Base-by-base conservation (phyloP, 1,140 invertebrate species). In the Pseudomyrmex flavicornis region DNA sequence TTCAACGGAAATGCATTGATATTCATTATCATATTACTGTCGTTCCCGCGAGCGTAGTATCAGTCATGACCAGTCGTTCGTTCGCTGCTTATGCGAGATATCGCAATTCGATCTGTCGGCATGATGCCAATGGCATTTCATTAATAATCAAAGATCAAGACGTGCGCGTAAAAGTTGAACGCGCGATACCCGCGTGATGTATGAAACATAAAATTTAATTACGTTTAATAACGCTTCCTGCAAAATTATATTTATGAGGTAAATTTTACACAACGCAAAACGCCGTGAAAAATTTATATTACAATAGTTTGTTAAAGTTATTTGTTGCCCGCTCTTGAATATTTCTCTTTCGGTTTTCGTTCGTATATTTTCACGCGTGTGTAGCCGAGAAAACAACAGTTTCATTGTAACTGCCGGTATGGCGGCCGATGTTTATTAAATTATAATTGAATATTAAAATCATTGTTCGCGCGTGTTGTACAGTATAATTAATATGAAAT, bases 11-110 rank as follows among this genome's bases (percentile, higher is more conserved):
- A 50, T 52, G 48, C 56, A 12, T 35, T 22, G n/a, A 77, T 86
- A 72, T 86, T 35, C 48, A 77, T 61, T 63, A 63, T 66, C 58
- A 86, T 54, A 84, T 88, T 87, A 84, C 56, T 56, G 54, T 65
- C n/a, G n/a, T 59, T 52, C 8, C 17, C 12, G 44, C 10, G 20
- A 54, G 35, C 44, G 50, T 73, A 61, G 44, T 65, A 68, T 48
- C 50, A 62, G 44, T 62, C 22, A 63, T 48, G 46, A n/a, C 10
- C 22, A 59, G n/a, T 26, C 63, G 12, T 58, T 26, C 63, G 12
- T 58, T 26, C 4, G n/a, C 56, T 50, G 79, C 2, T 70, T 59
- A 46, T 35, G 56, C 79, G 54, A 44, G 48, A 69, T 68, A 83
- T 74, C 63, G n/a, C 62, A 62, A 63, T n/a, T 52, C 46, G n/a